phyloP scores from a whole-genome alignment of 2,113 vertebrate genomes.

The Chloroceryle aenea region DNA sequence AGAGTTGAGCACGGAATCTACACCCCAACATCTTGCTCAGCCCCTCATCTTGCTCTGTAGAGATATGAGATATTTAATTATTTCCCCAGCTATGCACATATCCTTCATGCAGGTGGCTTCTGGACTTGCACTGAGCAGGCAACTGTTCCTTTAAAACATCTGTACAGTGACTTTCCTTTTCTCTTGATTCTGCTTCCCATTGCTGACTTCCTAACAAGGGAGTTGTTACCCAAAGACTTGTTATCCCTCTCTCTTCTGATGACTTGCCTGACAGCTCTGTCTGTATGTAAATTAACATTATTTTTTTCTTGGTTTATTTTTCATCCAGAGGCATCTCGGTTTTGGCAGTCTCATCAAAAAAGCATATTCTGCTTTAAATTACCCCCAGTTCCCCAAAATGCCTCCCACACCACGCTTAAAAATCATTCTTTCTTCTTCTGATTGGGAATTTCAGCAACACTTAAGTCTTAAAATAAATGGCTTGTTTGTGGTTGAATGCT shows the following conservation, averaged over 20 bases:
- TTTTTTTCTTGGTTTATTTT: constrained; percentile 41
- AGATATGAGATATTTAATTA: background rate
- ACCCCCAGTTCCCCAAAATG: constrained; percentile 60
- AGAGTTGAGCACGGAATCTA: background rate
- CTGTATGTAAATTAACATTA: constrained; percentile 74
- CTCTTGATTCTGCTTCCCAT: constrained; percentile 30
- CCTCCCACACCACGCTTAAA: constrained; percentile 59
- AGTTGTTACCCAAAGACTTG: constrained; percentile 69
- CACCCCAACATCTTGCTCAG: background rate
- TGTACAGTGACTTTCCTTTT: constrained; percentile 30
- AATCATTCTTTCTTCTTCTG: constrained; percentile 67
- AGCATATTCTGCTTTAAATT: constrained; percentile 72
- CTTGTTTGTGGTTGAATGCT: constrained; percentile 66
- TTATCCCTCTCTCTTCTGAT: constrained; percentile 69
- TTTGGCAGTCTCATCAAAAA: constrained; percentile 76
- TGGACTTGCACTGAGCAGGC: background rate
- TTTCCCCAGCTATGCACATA: background rate
- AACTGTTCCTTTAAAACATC: constrained; percentile 61
- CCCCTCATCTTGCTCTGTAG: background rate
- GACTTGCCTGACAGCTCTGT: constrained; percentile 71
- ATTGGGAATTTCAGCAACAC: constrained; percentile 62
- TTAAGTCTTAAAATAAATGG: constrained; percentile 72
- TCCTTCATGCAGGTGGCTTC: background rate
- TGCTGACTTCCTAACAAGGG: constrained; percentile 68
- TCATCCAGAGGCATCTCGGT: constrained; percentile 60